phyloP scores from a whole-genome alignment of 2,797 vertebrate genomes.

The Spinus olivaceus region DNA sequence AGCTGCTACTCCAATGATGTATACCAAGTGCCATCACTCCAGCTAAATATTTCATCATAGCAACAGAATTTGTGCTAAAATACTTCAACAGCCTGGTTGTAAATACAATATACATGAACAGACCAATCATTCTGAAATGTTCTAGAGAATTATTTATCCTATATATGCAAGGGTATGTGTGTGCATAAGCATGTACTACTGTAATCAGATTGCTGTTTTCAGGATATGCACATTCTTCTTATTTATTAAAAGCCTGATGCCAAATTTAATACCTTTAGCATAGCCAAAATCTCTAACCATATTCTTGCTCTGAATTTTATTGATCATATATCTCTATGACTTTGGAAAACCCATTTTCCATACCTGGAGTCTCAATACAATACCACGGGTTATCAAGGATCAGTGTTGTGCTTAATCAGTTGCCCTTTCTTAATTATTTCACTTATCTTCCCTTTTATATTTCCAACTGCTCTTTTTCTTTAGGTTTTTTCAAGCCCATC shows the following conservation, averaged over 20 bases:
- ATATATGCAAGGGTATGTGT: not conserved
- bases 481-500: not conserved
- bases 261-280: not conserved
- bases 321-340: not conserved
- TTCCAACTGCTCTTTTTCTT: not conserved
- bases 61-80: conserved; percentile 9
- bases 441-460: not conserved
- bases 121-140: not conserved
- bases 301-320: not conserved
- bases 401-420: not conserved
- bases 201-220: not conserved
- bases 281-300: not conserved
- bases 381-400: not conserved
- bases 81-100: conserved; percentile 24
- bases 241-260: not conserved
- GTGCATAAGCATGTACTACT: not conserved
- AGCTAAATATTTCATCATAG: conserved; percentile 54
- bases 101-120: conserved; percentile 27
- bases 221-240: not conserved
- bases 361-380: not conserved
- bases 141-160: not conserved
- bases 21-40: conserved; percentile 43
- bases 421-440: not conserved
- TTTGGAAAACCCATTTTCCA: not conserved
- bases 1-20: conserved; percentile 65